Evolutionary conservation across 1,140 invertebrate genomes (phyloP), one percentile per base, ranked within the genome.

Genomic region (Zaprionus davidi): DNA sequence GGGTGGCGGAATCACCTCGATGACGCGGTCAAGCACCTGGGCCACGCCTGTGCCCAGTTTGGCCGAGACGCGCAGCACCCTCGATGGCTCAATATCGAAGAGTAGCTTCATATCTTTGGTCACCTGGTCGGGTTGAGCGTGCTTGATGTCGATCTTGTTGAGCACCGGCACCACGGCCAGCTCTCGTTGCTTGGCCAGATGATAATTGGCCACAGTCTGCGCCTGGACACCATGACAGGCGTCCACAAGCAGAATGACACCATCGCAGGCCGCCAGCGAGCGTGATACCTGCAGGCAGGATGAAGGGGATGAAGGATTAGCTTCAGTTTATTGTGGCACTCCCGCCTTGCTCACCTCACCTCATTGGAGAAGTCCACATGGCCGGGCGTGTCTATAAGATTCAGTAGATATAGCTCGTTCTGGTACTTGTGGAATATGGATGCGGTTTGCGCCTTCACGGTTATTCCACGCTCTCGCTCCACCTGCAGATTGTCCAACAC

Each of bases 321-420:
- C 5, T n/a, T 7, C 9, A 49, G n/a, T 1, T 3, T 7, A 5
- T 1, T 7, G 1, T 24, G 9, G 12, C n/a, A n/a, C 12, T 51
- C 13, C 9, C 31, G 6, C 2, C 9, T 34, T 3, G 9, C 31
- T 34, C 2, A 38, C 36, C 36, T 7, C n/a, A 99, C 99, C 95
- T 99, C 99, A 94, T 98, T 99, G 5, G 97, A 96, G 93, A 99
- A 99, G 93, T 99, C 99, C 12, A 99, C 98, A 95, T 99, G 99
- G 26, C 99, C 99, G 34, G 99, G 99, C 20, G 99, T 99, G 93
- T 99, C 99, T 77, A 99, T 99, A 4, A 99, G 94, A 93, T 99
- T 99, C 1, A 99, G 93, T n/a, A 99, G 93, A 94, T 98, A 99
- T 6, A 91, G 34, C 76, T 94, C 93, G 53, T 94, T 94, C 17